Base-by-base conservation (phyloP, 2,113 vertebrate genomes). In the Dromas ardeola region DNA sequence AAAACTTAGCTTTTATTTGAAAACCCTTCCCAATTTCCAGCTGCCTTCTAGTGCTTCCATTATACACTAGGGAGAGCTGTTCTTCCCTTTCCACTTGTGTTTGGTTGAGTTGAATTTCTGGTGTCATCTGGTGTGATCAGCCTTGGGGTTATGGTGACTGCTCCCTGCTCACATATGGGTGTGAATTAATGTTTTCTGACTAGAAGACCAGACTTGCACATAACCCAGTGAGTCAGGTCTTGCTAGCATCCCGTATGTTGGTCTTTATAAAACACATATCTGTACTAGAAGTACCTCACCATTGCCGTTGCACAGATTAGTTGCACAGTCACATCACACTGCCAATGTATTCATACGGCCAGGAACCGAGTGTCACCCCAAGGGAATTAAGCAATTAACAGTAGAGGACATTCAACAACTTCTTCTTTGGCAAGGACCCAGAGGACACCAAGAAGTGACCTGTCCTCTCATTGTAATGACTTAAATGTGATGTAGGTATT, bases 111-210 rank as follows among this genome's bases (percentile, higher is more conserved):
- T 58, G 47, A n/a, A 49, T 49, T 81, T 76, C 58, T 92, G 55
- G 5, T 62, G 65, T 53, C 11, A 43, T 12, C 25, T 7, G 15
- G 18, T 19, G 38, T 47, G 38, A 83, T n/a, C n/a, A 83, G 55
- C 27, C 19, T 62, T 77, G 14, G 8, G 45, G 13, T 12, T 83
- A 49, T 1, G 1, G 40, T 55, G 73, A n/a, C 45, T 70, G 11
- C 47, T 73, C 27, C 0, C 1, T 58, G 27, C 13, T 73, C 11
- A 6, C 15, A 27, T 2, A 10, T 1, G 3, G 11, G 5, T 59
- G 27, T 45, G 58, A 82, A 73, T 58, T 21, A 21, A 32, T 55
- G 15, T 38, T 82, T 88, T 71, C 49, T 55, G 22, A 36, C 22
- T 32, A n/a, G 2, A 36, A 19, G 32, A 67, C 10, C 26, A 81